These are phyloP conservation scores for Tiliacea citrago DNA, from an alignment of 2,888 invertebrate species.

Conservation along the genomic window DNA sequence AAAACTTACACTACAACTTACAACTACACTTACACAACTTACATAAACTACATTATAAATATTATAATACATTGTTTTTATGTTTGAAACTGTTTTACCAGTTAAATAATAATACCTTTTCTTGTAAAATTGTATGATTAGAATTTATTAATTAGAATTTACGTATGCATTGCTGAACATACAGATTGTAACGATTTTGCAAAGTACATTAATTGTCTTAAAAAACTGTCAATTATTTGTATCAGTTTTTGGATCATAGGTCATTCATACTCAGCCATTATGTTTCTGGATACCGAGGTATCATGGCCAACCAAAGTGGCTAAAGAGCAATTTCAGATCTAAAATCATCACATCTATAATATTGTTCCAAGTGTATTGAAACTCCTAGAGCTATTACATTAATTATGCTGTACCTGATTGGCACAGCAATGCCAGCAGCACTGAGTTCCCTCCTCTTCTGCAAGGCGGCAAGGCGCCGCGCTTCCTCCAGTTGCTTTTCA, in stretches of 20 bases:
- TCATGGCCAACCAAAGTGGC: background rate
- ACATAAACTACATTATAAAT: background rate
- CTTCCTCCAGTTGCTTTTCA: constrained; percentile 99
- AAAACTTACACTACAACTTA: no score
- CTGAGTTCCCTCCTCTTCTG: constrained; percentile 99
- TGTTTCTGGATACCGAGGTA: background rate
- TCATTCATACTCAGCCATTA: background rate
- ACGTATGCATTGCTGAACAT: background rate
- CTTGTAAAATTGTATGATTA: no score
- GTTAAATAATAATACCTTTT: no score
- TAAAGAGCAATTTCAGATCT: background rate
- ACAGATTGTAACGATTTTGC: background rate
- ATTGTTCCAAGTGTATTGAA: background rate
- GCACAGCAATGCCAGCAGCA: constrained; percentile 97
- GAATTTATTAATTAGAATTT: no score
- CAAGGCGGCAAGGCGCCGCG: constrained; percentile 97
- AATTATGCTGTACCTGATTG: constrained; percentile 78
- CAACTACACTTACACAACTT: no score
- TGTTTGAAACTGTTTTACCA: no score
- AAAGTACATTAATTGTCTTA: no score
- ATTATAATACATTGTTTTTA: no score
- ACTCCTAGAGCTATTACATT: background rate
- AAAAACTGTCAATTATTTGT: background rate
- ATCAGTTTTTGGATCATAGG: background rate
- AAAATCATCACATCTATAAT: background rate